Conservation (phyloP, 2,888 invertebrate species). For the Euplexia lucipara region DNA sequence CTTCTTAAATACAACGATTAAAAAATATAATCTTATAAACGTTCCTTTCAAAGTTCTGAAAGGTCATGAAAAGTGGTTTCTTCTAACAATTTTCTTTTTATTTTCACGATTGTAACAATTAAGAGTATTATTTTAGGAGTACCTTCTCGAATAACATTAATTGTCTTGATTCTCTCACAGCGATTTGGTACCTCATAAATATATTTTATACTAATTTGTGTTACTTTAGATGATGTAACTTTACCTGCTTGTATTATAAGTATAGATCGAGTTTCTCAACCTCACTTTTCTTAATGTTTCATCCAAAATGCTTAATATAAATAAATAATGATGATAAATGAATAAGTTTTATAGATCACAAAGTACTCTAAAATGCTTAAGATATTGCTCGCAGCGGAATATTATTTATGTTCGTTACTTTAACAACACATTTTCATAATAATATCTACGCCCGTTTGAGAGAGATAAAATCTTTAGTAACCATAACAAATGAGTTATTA, state of each 20-base stretch:
- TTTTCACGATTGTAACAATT: constrained; percentile 21
- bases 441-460: neutral
- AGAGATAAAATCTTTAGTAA: constrained; percentile 17
- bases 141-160: constrained; percentile 1
- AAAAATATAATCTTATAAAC: constrained; percentile 16
- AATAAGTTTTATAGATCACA: constrained; percentile 11
- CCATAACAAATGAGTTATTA: neutral
- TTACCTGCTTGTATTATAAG: no score
- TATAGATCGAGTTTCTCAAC: constrained; percentile 5
- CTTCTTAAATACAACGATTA: constrained; percentile 14
- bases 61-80: neutral
- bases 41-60: constrained; percentile 14
- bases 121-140: constrained; percentile 12
- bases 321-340: constrained; percentile 23
- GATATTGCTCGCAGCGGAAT: constrained; percentile 14
- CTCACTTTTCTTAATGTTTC: neutral
- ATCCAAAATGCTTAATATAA: constrained; percentile 24
- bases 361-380: constrained; percentile 11
- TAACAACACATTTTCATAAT: constrained; percentile 4
- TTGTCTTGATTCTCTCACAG: constrained; percentile 5
- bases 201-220: neutral
- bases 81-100: neutral
- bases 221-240: no score
- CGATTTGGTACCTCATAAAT: constrained; percentile 10
- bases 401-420: constrained; percentile 4